These are phyloP conservation scores for Scyliorhinus canicula DNA, from an alignment of 2,797 vertebrate species.

Conservation along the genomic window DNA sequence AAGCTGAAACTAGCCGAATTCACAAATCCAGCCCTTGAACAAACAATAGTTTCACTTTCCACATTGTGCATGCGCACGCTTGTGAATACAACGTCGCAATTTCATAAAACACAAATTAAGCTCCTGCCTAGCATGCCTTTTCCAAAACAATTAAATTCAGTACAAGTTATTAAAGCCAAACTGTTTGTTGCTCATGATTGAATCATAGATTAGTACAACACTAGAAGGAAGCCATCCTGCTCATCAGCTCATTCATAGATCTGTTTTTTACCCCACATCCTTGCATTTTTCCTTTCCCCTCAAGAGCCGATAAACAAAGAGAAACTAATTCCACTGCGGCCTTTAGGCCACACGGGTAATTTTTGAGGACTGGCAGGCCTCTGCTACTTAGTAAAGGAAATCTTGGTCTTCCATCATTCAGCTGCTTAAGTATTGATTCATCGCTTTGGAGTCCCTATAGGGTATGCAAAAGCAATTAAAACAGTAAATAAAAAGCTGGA, in stretches of 20 bases:
- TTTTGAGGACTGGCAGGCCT: too few relatives aligned
- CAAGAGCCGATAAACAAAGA: not conserved
- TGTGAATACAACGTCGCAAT: not conserved
- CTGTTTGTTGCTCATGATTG: not conserved
- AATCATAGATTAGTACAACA: not conserved
- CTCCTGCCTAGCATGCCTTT: not conserved
- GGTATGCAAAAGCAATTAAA: not conserved
- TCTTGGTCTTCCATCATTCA: not conserved
- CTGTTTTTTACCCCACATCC: not conserved
- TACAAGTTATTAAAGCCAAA: not conserved
- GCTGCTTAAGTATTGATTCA: not conserved
- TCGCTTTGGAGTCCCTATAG: not conserved
- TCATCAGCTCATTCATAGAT: not conserved
- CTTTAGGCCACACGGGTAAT: not conserved
- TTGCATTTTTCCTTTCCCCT: not conserved
- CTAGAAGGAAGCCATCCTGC: not conserved
- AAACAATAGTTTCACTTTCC: slow-evolving; percentile 11
- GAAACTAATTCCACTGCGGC: not conserved
- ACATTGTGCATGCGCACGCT: not conserved
- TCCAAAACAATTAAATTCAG: not conserved
- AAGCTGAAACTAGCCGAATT: not conserved
- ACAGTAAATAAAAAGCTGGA: not conserved
- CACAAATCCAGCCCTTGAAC: not conserved
- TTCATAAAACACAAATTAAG: not conserved
- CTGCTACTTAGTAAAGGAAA: not conserved